Evolutionary conservation across 1,140 invertebrate genomes (phyloP), one percentile per base, ranked within the genome.

Genomic region (Drosophila paulistorum): DNA sequence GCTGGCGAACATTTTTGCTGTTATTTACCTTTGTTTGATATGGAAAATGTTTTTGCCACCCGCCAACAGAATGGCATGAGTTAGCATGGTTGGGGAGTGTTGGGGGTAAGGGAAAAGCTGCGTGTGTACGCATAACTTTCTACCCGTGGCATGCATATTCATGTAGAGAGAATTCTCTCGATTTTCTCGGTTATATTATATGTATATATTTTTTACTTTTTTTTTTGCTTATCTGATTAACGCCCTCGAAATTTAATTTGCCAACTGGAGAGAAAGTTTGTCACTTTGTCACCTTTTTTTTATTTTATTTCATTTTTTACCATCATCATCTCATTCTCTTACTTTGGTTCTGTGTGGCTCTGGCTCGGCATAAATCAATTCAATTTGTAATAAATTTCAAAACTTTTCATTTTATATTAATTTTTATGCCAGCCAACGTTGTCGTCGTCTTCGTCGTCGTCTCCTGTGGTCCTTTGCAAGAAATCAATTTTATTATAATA

Each of bases 361-460:
- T 57, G 54, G 42, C 64, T 54, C 64, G 68, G 84, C 84, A 87
- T 87, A 87, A 87, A 87, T 87, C 84, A 87, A 87, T 87, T 87
- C 79, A 87, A 87, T 89, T 87, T 87, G 84, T 89, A 87, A 87
- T 89, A 87, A 87, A 87, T 87, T 87, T 89, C 84, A 87, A 77
- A 87, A 87, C 84, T 87, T 87, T 87, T 87, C 84, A 89, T 87
- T 87, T 87, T 89, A 89, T 87, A 87, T 87, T 87, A 87, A 87
- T 87, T 89, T 83, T 83, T 81, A 87, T 83, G 84, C 71, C 74
- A 78, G 64, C 76, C 84, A 87, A 74, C 76, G 51, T 65, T 66
- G 74, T 60, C 72, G 60, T 26, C 23, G 23, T 26, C 23, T 26
- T 42, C 62, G 76, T 33, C 68, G 63, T 60, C n/a, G 57, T 48